Evolutionary conservation across 1,140 invertebrate genomes (phyloP).

Genomic region (Meloidogyne floridensis): DNA sequence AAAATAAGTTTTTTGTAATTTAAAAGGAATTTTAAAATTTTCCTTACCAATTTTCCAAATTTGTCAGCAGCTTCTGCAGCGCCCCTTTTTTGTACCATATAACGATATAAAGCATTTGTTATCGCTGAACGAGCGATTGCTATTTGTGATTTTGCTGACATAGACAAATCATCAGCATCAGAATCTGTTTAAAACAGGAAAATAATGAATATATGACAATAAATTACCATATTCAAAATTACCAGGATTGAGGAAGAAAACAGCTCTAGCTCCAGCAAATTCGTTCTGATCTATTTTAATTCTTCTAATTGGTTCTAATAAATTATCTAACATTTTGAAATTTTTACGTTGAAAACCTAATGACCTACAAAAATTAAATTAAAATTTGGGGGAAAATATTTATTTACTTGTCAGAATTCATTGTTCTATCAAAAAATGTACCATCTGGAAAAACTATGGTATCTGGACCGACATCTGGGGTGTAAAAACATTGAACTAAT

Average conservation of each 20-base stretch:
- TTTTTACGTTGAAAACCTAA: slow-evolving; percentile 65
- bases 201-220: neutral
- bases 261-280: slow-evolving; percentile 64
- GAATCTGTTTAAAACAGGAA: slow-evolving; percentile 21
- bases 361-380: slow-evolving; percentile 46
- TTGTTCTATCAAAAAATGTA: slow-evolving; percentile 61
- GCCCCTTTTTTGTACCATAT: slow-evolving; percentile 58
- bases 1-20: neutral
- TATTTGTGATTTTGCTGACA: slow-evolving; percentile 41
- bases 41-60: slow-evolving; percentile 48
- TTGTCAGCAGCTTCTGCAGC: slow-evolving; percentile 59
- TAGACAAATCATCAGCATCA: slow-evolving; percentile 61
- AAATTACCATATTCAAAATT: slow-evolving; percentile 32
- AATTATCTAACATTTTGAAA: slow-evolving; percentile 64
- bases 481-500: slow-evolving; percentile 64
- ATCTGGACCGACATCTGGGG: slow-evolving; percentile 59
- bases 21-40: too few species aligned
- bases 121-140: slow-evolving; percentile 50
- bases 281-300: slow-evolving; percentile 62
- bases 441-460: slow-evolving; percentile 65
- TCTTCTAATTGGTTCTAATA: slow-evolving; percentile 61
- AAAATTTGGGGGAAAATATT: neutral
- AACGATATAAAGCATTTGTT: slow-evolving; percentile 63
- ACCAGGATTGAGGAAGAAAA: slow-evolving; percentile 66
- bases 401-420: slow-evolving; percentile 55